Base-by-base conservation (phyloP, 2,888 invertebrate species). In the Callimorpha dominula region DNA sequence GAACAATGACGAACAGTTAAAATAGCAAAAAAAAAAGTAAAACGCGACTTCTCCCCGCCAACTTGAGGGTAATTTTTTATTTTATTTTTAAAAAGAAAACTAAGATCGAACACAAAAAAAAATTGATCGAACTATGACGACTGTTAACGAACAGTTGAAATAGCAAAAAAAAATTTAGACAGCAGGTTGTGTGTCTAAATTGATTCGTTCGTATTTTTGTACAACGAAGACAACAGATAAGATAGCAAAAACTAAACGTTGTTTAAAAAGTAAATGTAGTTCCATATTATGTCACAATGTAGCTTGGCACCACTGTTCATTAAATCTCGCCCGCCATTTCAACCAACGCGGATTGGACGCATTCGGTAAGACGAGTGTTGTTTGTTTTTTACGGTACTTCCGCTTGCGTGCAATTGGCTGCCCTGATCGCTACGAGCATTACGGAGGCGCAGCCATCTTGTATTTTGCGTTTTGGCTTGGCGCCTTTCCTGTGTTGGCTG, bases 401-500 rank as follows among this genome's bases (percentile, higher is more conserved):
- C 94, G 93, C 78, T 89, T 76, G 68, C 73, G 68, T 86, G 78
- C 81, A 73, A 82, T 82, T 94, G 94, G 94, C 88, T 79, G 85
- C 79, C 80, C 86, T 89, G 88, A 76, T 78, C 75, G 78, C 82
- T 83, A 83, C 80, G 78, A 76, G 78, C 76, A 73, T 83, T 81
- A 87, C 89, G 85, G 87, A 87, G 90, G 88, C 89, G 92, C 93
- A 91, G 93, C 94, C 94, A 93, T 94, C 94, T 94, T 92, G 83
- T 88, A 88, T 92, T 86, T 90, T 88, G 91, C 89, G 93, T 92
- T 93, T 93, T 93, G 86, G 94, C 95, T 95, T 96, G 93, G 95
- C 96, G 96, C 96, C 95, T 94, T 95, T 95, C 95, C 94, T 94
- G 95, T 94, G 90, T 95, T 90, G 90, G 90, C 94, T 92, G 91